phyloP scores from a whole-genome alignment of 2,113 vertebrate genomes.

The Calidris pugnax region DNA sequence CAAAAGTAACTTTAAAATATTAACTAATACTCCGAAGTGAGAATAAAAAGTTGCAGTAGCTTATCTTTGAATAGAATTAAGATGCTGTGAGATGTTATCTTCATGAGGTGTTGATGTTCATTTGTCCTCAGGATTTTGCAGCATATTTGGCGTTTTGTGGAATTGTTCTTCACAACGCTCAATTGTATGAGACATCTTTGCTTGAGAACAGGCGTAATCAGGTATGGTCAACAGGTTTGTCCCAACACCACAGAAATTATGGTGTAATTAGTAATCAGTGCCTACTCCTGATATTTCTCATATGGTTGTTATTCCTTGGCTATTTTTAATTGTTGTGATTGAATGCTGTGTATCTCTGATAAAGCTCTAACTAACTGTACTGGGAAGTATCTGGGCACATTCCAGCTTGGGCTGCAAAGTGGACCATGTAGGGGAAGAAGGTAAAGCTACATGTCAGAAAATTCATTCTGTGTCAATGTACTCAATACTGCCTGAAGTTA shows the following conservation, averaged over 20 bases:
- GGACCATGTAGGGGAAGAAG: background rate
- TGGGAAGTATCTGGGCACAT: background rate
- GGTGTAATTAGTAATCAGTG: background rate
- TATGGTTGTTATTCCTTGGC: background rate
- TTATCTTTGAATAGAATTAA: background rate
- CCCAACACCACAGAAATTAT: background rate
- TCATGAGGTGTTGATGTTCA: background rate
- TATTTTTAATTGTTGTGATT: background rate
- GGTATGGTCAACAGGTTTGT: slow-evolving; percentile 66
- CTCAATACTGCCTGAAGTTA: background rate
- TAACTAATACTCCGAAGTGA: background rate
- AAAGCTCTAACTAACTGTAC: background rate
- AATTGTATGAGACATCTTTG: slow-evolving; percentile 93
- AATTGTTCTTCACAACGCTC: slow-evolving; percentile 96
- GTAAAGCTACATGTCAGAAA: background rate
- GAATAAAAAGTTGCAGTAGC: background rate
- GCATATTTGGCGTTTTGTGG: slow-evolving; percentile 95
- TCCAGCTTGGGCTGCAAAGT: background rate
- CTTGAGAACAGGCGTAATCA: slow-evolving; percentile 95
- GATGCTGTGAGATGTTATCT: background rate
- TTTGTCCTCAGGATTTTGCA: slow-evolving; percentile 86
- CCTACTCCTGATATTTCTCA: background rate
- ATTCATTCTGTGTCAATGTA: background rate
- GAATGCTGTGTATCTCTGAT: background rate
- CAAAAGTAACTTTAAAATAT: background rate